Conservation (phyloP, 1,140 invertebrate species). For the Meteorus sp. region DNA sequence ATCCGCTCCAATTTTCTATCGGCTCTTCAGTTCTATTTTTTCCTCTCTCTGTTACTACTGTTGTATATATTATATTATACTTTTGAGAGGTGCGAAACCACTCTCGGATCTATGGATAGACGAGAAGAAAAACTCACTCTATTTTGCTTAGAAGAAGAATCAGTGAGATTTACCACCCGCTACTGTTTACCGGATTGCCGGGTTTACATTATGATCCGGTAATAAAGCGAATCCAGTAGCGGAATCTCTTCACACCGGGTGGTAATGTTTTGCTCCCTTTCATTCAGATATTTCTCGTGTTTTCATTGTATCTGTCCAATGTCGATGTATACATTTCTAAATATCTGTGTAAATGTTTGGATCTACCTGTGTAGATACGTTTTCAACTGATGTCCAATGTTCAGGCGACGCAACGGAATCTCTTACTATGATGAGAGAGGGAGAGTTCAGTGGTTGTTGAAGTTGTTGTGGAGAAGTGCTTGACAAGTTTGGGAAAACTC, state of each 20-base stretch:
- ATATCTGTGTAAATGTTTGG: too few species aligned
- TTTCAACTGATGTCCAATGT: too few species aligned
- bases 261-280: background rate
- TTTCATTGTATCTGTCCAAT: constrained; percentile 9
- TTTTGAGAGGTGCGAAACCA: background rate
- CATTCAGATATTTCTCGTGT: background rate
- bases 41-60: background rate
- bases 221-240: constrained; percentile 11
- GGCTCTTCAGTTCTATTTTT: background rate
- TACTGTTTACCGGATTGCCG: constrained; percentile 22
- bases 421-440: constrained; percentile 19
- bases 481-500: constrained; percentile 46
- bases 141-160: too few species aligned
- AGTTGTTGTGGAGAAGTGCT: constrained; percentile 3
- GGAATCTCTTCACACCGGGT: constrained; percentile 2
- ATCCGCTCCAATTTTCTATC: constrained; percentile 44
- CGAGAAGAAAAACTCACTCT: too few species aligned
- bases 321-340: background rate
- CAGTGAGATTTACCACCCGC: constrained; percentile 19
- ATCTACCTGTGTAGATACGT: too few species aligned
- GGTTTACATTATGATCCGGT: constrained; percentile 19
- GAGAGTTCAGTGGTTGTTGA: background rate
- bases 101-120: too few species aligned
- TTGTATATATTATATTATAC: background rate
- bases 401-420: background rate